Evolutionary conservation across 2,888 invertebrate species (phyloP).

Genomic region (Eumacrocentrus americanus): DNA sequence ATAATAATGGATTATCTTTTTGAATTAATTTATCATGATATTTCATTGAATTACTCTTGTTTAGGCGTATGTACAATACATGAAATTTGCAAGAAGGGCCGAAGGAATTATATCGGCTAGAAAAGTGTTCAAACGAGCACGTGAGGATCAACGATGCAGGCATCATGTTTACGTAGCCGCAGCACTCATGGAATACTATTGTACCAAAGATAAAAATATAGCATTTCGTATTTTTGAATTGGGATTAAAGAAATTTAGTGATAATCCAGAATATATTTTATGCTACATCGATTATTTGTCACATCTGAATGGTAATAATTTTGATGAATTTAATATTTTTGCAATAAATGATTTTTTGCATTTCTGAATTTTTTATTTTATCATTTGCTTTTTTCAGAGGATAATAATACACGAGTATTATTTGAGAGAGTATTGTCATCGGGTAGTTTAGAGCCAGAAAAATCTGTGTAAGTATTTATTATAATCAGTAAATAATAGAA

Average conservation of each 20-base stretch:
- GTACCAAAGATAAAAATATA: conserved; percentile 96
- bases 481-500: not conserved
- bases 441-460: conserved; percentile 86
- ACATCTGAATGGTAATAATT: conserved; percentile 84
- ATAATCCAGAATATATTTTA: conserved; percentile 92
- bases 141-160: conserved; percentile 81
- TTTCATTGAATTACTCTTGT: conserved; percentile 33
- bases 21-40: not conserved
- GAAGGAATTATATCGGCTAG: conserved; percentile 98
- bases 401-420: conserved; percentile 98
- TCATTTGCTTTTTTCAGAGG: conserved; percentile 71
- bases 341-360: too few relatives aligned
- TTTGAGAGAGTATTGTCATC: conserved; percentile 96
- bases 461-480: conserved; percentile 75
- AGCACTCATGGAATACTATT: conserved; percentile 99
- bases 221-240: conserved; percentile 97
- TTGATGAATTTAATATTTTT: conserved; percentile 12
- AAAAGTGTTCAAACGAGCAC: conserved; percentile 90
- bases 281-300: conserved; percentile 97
- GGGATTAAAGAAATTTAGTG: conserved; percentile 94
- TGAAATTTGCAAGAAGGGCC: conserved; percentile 97
- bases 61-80: conserved; percentile 95
- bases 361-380: too few relatives aligned
- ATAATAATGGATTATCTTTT: not conserved
- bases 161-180: conserved; percentile 97